Evolutionary conservation across 2,888 invertebrate genomes (phyloP).

Genomic region (Cynaeus angustus): DNA sequence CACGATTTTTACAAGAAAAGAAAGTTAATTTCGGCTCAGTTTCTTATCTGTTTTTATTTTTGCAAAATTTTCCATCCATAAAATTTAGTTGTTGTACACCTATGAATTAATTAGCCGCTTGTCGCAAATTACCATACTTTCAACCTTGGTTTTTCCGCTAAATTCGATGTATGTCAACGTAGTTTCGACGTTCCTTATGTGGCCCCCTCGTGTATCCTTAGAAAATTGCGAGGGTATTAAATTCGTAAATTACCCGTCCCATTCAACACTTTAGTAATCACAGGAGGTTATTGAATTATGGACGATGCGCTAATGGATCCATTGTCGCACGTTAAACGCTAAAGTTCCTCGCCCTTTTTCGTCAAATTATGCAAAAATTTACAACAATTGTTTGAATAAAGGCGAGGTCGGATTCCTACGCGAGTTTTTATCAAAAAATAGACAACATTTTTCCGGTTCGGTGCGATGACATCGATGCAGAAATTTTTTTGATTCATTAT

Average conservation of each 20-base stretch:
- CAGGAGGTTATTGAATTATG: slow-evolving; percentile 39
- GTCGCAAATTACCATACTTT: too few species aligned
- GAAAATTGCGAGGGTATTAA: slow-evolving; percentile 32
- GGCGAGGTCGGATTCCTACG: neutral
- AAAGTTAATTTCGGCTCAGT: too few species aligned
- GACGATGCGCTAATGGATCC: slow-evolving; percentile 28
- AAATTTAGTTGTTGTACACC: too few species aligned
- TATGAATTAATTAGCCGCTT: too few species aligned
- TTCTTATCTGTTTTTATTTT: too few species aligned
- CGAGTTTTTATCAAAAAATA: neutral
- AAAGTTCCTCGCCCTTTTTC: too few species aligned
- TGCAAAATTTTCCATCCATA: too few species aligned
- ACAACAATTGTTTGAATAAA: neutral
- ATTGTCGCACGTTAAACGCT: slow-evolving; percentile 10
- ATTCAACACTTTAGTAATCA: slow-evolving; percentile 34
- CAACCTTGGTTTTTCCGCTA: too few species aligned
- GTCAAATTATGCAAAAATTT: neutral
- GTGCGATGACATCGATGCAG: neutral
- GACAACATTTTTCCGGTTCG: slow-evolving; percentile 6
- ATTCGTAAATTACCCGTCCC: slow-evolving; percentile 35
- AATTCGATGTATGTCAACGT: too few species aligned
- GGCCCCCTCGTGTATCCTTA: too few species aligned
- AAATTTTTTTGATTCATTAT: neutral
- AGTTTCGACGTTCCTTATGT: too few species aligned
- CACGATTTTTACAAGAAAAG: too few species aligned